Percentiles rank a stretch among this genome's conserved stretches.
Evolutionary conservation across 35 echinoderm and acorn worm genomes (phyloP).

Genomic region (Heliocidaris tuberculata): DNA sequence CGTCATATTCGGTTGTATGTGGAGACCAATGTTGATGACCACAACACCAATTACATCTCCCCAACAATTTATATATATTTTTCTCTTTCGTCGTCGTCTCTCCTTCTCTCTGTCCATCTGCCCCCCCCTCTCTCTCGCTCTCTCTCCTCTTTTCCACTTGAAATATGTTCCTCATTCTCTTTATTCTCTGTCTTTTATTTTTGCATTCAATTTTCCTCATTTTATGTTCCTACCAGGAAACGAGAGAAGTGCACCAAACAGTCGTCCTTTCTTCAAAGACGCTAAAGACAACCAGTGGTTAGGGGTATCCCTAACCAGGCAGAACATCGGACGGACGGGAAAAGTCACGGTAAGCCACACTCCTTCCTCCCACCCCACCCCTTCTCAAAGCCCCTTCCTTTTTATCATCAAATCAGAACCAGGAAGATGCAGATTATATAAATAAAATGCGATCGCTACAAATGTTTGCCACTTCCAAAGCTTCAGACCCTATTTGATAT

Average conservation of each 20-base stretch:
- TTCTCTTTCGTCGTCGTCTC: too few relatives aligned
- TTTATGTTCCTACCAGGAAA: constrained; percentile 66
- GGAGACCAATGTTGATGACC: too few relatives aligned
- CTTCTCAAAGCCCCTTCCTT: neutral
- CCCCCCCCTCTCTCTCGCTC: too few relatives aligned
- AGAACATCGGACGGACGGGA: constrained; percentile 60
- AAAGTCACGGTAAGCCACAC: constrained; percentile 82
- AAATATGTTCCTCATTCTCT: too few relatives aligned
- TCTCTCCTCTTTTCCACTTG: too few relatives aligned
- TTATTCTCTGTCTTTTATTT: neutral
- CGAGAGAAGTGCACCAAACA: constrained; percentile 63
- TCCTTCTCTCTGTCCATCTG: too few relatives aligned
- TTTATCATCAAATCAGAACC: neutral
- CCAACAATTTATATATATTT: too few relatives aligned
- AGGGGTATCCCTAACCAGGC: constrained; percentile 82
- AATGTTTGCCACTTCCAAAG: neutral
- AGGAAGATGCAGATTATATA: neutral
- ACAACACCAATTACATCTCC: too few relatives aligned
- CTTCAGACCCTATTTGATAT: too few relatives aligned
- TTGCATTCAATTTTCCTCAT: neutral
- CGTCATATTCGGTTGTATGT: too few relatives aligned
- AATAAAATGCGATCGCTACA: neutral
- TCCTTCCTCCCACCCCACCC: neutral
- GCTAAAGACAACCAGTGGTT: constrained; percentile 95
- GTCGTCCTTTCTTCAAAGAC: constrained; percentile 68